Evolutionary conservation across 2,113 vertebrate genomes (phyloP), one percentile per base, ranked within the genome.

Genomic region (Paradoxurus hermaphroditus): DNA sequence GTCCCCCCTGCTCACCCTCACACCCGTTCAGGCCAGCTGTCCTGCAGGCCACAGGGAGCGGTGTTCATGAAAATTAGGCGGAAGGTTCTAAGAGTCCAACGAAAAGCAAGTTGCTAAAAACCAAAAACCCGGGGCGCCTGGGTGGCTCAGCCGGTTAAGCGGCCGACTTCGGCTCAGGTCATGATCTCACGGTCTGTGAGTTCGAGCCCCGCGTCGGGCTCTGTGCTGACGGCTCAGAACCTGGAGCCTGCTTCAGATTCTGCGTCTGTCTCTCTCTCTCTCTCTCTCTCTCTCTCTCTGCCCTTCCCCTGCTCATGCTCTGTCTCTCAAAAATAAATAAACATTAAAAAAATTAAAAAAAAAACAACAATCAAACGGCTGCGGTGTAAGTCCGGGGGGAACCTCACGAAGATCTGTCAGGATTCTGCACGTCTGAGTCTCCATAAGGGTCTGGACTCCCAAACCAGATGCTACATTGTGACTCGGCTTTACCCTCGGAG

Each of bases 391-490:
- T 81, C 19, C 0, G 0, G 36, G 39, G 13, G 5, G 0, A 34
- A 12, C 79, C 34, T 59, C 23, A 11, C 2, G 16, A 49, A 56
- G 6, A 19, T 27, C 67, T 4, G 0, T 0, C n/a, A 87, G 13
- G 41, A 34, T 63, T 46, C 13, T n/a, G 44, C n/a, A 29, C 15
- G 2, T 12, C 23, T 3, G 15, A n/a, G 29, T 51, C 49, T 83
- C 70, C 53, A 5, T 2, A 34, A 39, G 59, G 6, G 18, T 51
- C 72, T 36, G 0, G 62, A 41, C 15, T 39, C 46, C 41, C 3
- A 34, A 83, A 34, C 27, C 7, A 18, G 21, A 70, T 0, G 5
- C 1, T 0, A 6, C 36, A 1, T 19, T 3, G 3, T 0, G 49
- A 34, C 84, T 8, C 2, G 4, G 19, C 49, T 62, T n/a, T 6